These are phyloP conservation scores for Sarcophaga variegata DNA, from an alignment of 2,888 invertebrate genomes.

Conservation along the genomic window DNA sequence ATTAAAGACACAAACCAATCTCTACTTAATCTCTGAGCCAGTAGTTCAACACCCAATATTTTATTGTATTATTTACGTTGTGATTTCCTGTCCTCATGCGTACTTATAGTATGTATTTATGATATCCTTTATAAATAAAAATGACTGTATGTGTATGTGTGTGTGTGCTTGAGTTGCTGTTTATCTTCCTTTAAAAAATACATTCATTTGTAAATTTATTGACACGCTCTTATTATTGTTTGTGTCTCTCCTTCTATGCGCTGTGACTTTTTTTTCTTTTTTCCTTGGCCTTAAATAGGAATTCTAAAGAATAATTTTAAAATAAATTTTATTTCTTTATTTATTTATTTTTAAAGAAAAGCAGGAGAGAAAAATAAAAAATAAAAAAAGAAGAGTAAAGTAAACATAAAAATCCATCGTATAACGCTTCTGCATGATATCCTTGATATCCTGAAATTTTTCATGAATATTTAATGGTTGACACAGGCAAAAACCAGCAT, in stretches of 20 bases:
- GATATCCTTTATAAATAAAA: too few relatives aligned
- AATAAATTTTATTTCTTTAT: conserved; percentile 9
- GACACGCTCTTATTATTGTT: conserved; percentile 18
- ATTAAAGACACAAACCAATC: too few relatives aligned
- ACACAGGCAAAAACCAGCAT: conserved; percentile 54
- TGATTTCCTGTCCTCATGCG: too few relatives aligned
- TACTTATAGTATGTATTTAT: too few relatives aligned
- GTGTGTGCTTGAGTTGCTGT: too few relatives aligned
- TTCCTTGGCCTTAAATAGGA: background rate
- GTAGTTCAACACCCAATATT: too few relatives aligned
- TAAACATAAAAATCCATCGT: conserved; percentile 44
- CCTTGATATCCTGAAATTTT: conserved; percentile 54
- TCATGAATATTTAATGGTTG: conserved; percentile 70
- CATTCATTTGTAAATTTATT: conserved; percentile 50
- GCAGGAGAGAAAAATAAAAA: background rate
- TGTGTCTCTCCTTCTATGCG: background rate
- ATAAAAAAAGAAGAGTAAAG: conserved; percentile 28
- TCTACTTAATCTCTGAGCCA: too few relatives aligned
- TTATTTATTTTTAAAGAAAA: background rate
- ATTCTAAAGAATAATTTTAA: conserved; percentile 21
- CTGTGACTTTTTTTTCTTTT: background rate
- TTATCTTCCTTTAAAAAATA: too few relatives aligned
- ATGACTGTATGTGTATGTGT: too few relatives aligned
- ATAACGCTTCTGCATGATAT: conserved; percentile 56
- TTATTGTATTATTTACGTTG: too few relatives aligned